A percentile compares a stretch with the other conserved stretches of the same genome.
Evolutionary conservation across 2,888 invertebrate genomes (phyloP).

Genomic region (Palloptera scutellata): DNA sequence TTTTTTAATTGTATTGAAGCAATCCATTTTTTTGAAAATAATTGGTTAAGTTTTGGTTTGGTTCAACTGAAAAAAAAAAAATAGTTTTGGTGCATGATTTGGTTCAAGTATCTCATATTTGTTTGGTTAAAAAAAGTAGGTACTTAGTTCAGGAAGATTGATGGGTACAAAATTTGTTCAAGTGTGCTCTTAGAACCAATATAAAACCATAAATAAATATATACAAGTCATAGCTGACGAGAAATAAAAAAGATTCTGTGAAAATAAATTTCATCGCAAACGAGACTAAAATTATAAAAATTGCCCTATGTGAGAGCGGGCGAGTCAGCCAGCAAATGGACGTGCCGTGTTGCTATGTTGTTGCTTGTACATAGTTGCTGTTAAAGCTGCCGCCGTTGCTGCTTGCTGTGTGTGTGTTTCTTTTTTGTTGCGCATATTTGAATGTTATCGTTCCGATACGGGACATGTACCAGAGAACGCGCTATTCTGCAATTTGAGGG

Average conservation of each 20-base stretch:
- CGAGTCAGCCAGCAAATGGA: slow-evolving; percentile 3
- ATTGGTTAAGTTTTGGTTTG: too few relatives aligned
- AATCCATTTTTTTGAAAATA: too few relatives aligned
- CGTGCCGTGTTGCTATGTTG: slow-evolving; percentile 11
- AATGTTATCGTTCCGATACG: slow-evolving; percentile 52
- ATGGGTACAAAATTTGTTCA: too few relatives aligned
- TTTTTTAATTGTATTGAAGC: too few relatives aligned
- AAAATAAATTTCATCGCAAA: slow-evolving; percentile 54
- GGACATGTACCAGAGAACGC: slow-evolving; percentile 41
- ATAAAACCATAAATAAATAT: slow-evolving; percentile 53
- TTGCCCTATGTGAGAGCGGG: slow-evolving; percentile 20
- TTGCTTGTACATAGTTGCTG: neutral
- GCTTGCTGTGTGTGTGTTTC: slow-evolving; percentile 18
- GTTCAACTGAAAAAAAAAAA: too few relatives aligned
- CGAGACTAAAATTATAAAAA: slow-evolving; percentile 59
- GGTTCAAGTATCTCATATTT: too few relatives aligned
- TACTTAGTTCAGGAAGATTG: too few relatives aligned
- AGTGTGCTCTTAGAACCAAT: slow-evolving; percentile 48
- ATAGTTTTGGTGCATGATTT: too few relatives aligned
- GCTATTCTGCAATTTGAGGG: slow-evolving; percentile 34
- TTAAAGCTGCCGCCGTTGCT: slow-evolving; percentile 8
- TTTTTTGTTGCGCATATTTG: slow-evolving; percentile 15
- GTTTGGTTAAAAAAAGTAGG: too few relatives aligned
- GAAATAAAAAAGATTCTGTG: slow-evolving; percentile 28
- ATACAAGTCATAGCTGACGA: slow-evolving; percentile 32